Evolutionary conservation across 2,113 vertebrate genomes (phyloP), one percentile per base, ranked within the genome.

Genomic region (Bothrops jararaca): DNA sequence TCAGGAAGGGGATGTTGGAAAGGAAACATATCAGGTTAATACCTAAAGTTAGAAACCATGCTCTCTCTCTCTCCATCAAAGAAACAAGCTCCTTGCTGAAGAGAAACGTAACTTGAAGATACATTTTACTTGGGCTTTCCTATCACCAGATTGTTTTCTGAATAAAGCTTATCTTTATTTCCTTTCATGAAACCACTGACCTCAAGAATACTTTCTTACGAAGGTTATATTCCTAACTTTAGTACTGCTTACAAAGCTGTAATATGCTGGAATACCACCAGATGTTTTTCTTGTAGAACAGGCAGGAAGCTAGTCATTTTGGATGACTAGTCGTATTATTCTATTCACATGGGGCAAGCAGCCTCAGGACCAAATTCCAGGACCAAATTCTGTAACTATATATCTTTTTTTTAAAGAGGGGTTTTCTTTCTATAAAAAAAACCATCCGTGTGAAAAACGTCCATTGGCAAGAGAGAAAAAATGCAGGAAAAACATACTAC

Each of bases 361-460:
- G 53, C 69, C 89, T 93, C 45, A 15, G 85, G 69, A n/a, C n/a
- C n/a, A 29, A 85, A 86, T 89, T 85, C 50, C 22, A 48, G 85
- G 22, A 86, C 29, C 4, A 50, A 86, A 34, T n/a, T 92, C 8
- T 60, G 24, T 93, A 93, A 53, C 60, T 48, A 53, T 91, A 52
- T 56, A 92, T 57, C 91, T 86, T 80, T 23, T 23, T 91, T 94
- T 93, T 12, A 6, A 69, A 34, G 29, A 18, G 12, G 5, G 29
- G 64, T 42, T 23, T 93, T 91, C 92, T 93, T 23, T 91, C 45
- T 93, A 64, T 93, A 86, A 91, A 58, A 91, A 58, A 26, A 29
- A 85, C 74, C 1, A 34, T 93, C 91, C 86, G 80, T 56, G 88
- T 56, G 29, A 69, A 39, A 87, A 29, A 6, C 26, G 26, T 94